Evolutionary conservation across 2,888 invertebrate species (phyloP), one percentile per base, ranked within the genome.

Genomic region (Hydraecia micacea): DNA sequence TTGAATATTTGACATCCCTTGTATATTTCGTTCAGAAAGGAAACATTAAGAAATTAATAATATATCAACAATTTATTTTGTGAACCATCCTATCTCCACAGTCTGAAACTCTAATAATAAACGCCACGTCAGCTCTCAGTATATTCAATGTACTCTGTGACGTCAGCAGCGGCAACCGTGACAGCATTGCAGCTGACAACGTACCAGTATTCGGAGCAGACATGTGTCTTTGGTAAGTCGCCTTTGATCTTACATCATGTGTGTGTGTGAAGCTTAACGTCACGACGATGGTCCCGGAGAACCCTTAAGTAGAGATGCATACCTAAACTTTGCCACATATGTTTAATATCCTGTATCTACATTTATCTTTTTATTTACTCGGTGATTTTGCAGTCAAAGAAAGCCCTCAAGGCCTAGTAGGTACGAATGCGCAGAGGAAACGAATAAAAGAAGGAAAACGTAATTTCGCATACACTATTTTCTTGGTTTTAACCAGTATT

Each of bases 141-240:
- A n/a, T n/a, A n/a, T n/a, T n/a, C n/a, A n/a, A n/a, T n/a, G n/a
- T n/a, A n/a, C n/a, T n/a, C n/a, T n/a, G n/a, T n/a, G n/a, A 69
- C 75, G 8, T 46, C 73, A n/a, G 81, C 87, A 2, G 68, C 79
- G 25, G 60, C 63, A 4, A 49, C 75, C 15, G 73, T 89, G 8
- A 75, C 73, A 7, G 62, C 82, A 0, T 72, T 89, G 1, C 86
- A 89, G 18, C 80, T 89, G 65, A 84, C 84, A 0, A 36, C 36
- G 36, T 36, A 36, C 36, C 36, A 36, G 36, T 36, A 36, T 36
- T 2, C 36, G 3, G 36, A 36, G 3, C 36, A 36, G 36, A 36
- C 36, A 2, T 36, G 36, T 28, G 84, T 87, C 55, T 49, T 83
- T 72, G 83, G 87, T 36, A 71, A 80, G 77, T 58, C 42, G 76